phyloP scores from a whole-genome alignment of 2,888 invertebrate genomes.

The Limnephilus rhombicus region DNA sequence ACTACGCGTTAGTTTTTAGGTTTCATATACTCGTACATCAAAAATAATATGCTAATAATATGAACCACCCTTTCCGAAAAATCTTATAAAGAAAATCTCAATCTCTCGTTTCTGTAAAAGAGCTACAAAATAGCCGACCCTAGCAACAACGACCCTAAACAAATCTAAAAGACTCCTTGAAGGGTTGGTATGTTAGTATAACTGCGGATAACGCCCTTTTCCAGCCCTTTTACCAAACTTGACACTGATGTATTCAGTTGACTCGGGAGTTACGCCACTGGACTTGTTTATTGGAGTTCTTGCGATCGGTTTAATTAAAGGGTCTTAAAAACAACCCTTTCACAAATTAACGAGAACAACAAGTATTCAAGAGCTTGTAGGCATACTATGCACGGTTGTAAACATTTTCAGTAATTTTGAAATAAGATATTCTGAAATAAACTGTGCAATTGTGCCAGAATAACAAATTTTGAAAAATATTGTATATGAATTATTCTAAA shows the following conservation, averaged over 20 bases:
- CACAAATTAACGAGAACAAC: not conserved
- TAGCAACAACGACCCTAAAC: not conserved
- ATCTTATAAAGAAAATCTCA: not conserved
- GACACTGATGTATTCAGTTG: constrained; percentile 1
- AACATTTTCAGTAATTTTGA: not conserved
- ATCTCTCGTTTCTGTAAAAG: not conserved
- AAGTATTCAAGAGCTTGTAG: not conserved
- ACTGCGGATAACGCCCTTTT: not conserved
- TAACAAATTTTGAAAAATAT: too few relatives aligned
- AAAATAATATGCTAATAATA: too few relatives aligned
- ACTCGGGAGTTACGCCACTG: not conserved
- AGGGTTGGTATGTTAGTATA: not conserved
- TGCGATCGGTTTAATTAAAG: not conserved
- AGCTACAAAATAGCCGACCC: not conserved
- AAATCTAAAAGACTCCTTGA: constrained; percentile 1
- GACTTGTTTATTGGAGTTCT: not conserved
- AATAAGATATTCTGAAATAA: not conserved
- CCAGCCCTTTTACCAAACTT: not conserved
- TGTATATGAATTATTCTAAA: too few relatives aligned
- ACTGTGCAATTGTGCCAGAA: not conserved
- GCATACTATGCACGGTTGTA: not conserved
- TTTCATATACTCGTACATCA: too few relatives aligned
- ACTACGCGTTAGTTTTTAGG: too few relatives aligned
- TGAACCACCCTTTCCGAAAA: too few relatives aligned
- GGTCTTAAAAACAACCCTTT: not conserved